Conservation (phyloP, 2,888 invertebrate genomes). For the Trilocha varians region DNA sequence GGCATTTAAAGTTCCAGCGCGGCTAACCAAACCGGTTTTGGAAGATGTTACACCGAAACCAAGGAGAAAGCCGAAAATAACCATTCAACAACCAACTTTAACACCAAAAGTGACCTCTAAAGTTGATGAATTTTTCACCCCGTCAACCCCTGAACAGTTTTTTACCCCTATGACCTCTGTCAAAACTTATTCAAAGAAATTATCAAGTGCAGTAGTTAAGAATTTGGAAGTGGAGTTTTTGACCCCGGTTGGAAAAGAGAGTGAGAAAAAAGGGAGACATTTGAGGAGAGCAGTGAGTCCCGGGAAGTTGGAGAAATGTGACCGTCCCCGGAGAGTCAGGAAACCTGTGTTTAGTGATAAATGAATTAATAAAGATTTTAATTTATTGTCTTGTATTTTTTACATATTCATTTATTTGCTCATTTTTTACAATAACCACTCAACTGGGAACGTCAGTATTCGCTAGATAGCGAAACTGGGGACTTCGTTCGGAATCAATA, state of each 20-base stretch:
- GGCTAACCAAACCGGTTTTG: conserved; percentile 32
- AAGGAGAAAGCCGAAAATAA: conserved; percentile 21
- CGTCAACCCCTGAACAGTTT: conserved; percentile 39
- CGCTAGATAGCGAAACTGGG: no score
- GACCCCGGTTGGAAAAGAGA: conserved; percentile 24
- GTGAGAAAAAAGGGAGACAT: conserved; percentile 8
- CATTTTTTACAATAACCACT: no score
- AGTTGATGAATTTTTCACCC: conserved; percentile 35
- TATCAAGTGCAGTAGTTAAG: conserved; percentile 40
- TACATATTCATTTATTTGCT: no score
- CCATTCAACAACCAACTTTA: conserved; percentile 20
- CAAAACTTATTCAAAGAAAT: conserved; percentile 38
- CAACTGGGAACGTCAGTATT: no score
- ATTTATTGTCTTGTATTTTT: no score
- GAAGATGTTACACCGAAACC: conserved; percentile 44
- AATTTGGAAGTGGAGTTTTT: conserved; percentile 50
- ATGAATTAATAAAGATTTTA: no score
- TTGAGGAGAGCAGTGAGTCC: conserved; percentile 45
- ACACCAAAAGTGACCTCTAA: conserved; percentile 20
- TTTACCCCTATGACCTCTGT: conserved; percentile 47
- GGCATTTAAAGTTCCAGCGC: conserved; percentile 50
- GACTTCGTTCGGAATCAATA: no score
- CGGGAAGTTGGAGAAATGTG: conserved; percentile 31
- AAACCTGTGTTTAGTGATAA: no score
- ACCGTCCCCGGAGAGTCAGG: conserved; percentile 22